Base-by-base conservation (phyloP, 1,140 invertebrate genomes). In the Saccostrea glomerata region DNA sequence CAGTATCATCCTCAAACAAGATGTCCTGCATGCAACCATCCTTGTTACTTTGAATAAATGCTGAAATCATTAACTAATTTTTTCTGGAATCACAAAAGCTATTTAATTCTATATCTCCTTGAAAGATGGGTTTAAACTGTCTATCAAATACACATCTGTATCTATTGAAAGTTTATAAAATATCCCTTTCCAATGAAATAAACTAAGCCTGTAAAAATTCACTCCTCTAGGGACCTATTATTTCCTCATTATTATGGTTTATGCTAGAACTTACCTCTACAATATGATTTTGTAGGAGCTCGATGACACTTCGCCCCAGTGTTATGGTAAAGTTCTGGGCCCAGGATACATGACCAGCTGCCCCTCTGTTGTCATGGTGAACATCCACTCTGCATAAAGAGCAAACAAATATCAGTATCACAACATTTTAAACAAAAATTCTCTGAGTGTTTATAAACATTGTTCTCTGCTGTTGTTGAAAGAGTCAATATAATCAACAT, bases 311-410 rank as follows among this genome's bases (percentile, higher is more conserved):
- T 36, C 88, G 85, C 6, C 92, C 93, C 70, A 97, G 95, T 94
- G 97, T 97, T 0, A 99, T 95, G 0, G 97, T 97, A 11, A 98
- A 97, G 13, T 97, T 97, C 94, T 98, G 97, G 0, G 98, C 98
- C 97, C 97, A 98, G 0, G 98, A 97, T n/a, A 98, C 98, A 86
- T 96, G 96, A 90, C 96, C 96, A 9, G 97, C 97, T 77, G 96
- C 96, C 86, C 91, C 91, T 66, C 97, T 95, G 2, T 97, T 97
- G 93, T 98, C 97, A 93, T 99, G 98, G 2, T 98, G 97, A 36
- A 99, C 97, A 88, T 98, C 96, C 86, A 99, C 97, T 13, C 97
- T 98, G 93, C 98, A 98, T 87, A 30, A 36, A 36, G 0, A 36
- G 30, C 86, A 40, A 89, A 56, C 11, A 12, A 82, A n/a, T 82